Conservation (phyloP, 2,797 vertebrate species). For the Channallabes apus region DNA sequence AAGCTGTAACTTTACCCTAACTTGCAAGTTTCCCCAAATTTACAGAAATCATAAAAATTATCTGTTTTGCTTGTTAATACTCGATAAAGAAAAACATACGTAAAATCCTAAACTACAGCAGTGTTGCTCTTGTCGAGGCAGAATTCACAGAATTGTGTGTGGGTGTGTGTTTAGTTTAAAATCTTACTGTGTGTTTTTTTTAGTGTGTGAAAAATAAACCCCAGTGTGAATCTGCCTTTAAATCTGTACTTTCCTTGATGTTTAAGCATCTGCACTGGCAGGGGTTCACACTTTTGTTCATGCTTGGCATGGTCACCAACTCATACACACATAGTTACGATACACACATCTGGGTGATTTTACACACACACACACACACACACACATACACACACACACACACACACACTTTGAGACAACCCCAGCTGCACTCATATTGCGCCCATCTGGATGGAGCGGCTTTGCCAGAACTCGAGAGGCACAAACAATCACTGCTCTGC, state of each 20-base stretch:
- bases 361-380: slow-evolving; percentile 16
- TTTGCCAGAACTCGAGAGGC: slow-evolving; percentile 58
- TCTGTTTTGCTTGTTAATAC: not conserved
- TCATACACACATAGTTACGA: slow-evolving; percentile 5
- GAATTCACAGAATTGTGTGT: not conserved
- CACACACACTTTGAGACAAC: not conserved
- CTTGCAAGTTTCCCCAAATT: not conserved
- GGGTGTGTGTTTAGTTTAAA: not conserved
- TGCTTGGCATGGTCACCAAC: slow-evolving; percentile 19
- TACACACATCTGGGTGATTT: slow-evolving; percentile 5
- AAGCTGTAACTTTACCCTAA: not conserved
- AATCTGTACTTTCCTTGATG: not conserved
- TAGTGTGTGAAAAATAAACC: not conserved
- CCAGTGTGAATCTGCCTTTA: slow-evolving; percentile 1
- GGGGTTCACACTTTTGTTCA: slow-evolving; percentile 19
- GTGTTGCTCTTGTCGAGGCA: not conserved
- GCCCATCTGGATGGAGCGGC: slow-evolving; percentile 61
- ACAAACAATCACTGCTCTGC: slow-evolving; percentile 58
- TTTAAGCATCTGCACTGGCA: slow-evolving; percentile 23
- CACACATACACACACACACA: not conserved
- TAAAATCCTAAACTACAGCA: not conserved
- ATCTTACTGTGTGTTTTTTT: not conserved
- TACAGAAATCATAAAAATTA: not conserved
- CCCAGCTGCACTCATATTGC: slow-evolving; percentile 60
- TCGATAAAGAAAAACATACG: not conserved